A percentile compares a stretch with the other conserved stretches of the same genome.
phyloP scores from a whole-genome alignment of 2,113 vertebrate genomes.

The Natator depressus region DNA sequence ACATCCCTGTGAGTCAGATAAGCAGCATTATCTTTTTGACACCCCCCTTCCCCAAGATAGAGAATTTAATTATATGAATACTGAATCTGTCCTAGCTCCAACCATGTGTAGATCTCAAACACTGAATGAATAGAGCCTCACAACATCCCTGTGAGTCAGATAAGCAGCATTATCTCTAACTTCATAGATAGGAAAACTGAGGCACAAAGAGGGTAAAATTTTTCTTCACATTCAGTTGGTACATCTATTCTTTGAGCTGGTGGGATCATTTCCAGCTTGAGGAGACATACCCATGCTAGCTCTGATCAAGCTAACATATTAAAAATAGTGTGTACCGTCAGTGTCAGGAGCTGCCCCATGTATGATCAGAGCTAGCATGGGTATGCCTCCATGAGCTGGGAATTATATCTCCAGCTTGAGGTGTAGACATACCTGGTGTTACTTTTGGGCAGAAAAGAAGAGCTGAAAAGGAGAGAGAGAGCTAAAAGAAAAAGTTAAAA shows the following conservation, averaged over 20 bases:
- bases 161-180: background rate
- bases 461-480: background rate
- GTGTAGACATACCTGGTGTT: background rate
- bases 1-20: background rate
- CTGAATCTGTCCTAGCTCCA: background rate
- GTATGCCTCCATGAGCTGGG: background rate
- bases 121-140: background rate
- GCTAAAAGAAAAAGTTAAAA: slow-evolving; percentile 2
- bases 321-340: background rate
- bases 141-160: background rate
- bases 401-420: background rate
- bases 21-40: background rate
- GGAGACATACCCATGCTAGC: background rate
- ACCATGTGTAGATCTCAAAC: rapidly evolving
- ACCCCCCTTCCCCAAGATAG: rapidly evolving
- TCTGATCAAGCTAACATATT: background rate
- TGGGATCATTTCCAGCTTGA: background rate
- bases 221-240: background rate
- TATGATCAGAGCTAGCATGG: background rate
- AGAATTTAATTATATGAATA: background rate
- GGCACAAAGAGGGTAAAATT: background rate
- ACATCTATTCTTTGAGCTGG: background rate
- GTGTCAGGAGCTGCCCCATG: background rate
- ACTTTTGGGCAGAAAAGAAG: background rate
- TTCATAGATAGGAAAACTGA: background rate